Evolutionary conservation across 2,888 invertebrate species (phyloP).

Genomic region (Dyspetes luteomarginatus): DNA sequence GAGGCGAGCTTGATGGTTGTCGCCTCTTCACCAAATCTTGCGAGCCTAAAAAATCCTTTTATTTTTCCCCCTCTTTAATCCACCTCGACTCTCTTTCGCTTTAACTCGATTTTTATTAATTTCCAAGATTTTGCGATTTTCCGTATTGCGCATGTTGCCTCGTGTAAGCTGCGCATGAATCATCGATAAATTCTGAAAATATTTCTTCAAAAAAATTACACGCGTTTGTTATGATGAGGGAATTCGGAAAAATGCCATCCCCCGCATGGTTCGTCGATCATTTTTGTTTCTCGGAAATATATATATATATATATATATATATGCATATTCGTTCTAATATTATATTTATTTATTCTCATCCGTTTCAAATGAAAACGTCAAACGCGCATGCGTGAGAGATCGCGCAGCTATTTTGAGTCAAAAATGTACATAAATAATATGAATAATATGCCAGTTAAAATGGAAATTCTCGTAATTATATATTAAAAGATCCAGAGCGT

Average conservation of each 20-base stretch:
- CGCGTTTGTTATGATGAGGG: slow-evolving; percentile 4
- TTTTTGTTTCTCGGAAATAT: slow-evolving; percentile 48
- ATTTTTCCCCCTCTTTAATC: no score
- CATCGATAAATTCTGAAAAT: slow-evolving; percentile 54
- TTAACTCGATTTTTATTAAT: slow-evolving; percentile 13
- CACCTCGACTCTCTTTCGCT: not conserved
- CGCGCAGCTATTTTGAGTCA: no score
- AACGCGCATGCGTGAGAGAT: not conserved
- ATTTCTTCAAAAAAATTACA: slow-evolving; percentile 3
- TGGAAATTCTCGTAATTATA: not conserved
- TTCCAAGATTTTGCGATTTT: slow-evolving; percentile 15
- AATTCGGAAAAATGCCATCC: slow-evolving; percentile 6
- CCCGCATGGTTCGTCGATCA: slow-evolving; percentile 35
- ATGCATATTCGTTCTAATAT: slow-evolving; percentile 18
- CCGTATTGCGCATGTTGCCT: not conserved
- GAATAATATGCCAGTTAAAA: no score
- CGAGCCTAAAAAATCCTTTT: no score
- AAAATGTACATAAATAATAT: slow-evolving; percentile 12
- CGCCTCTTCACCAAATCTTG: no score
- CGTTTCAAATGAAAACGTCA: not conserved
- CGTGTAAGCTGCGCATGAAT: slow-evolving; percentile 22
- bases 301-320: not conserved
- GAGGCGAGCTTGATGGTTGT: no score
- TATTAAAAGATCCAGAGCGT: not conserved
- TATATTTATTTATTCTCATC: slow-evolving; percentile 32